These are phyloP conservation scores for Echeneis naucrates DNA, from an alignment of 2,797 vertebrate species.

Conservation along the genomic window DNA sequence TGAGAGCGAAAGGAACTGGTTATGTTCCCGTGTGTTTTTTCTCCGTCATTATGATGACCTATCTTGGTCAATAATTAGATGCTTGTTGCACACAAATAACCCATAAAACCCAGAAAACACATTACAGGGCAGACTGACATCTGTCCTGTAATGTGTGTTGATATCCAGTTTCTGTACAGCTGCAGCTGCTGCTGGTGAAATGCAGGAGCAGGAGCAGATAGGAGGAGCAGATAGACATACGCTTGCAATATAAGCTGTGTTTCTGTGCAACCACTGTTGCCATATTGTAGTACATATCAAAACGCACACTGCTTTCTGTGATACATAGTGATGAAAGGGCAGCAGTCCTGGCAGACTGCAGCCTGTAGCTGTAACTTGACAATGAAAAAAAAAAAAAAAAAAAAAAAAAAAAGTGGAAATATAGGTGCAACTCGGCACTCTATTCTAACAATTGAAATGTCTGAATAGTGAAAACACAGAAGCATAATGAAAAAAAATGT, in stretches of 20 bases:
- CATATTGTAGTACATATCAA: slow-evolving; percentile 30
- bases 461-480: neutral
- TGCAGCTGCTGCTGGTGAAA: neutral
- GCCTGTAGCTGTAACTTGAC: slow-evolving; percentile 15
- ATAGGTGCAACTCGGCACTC: neutral
- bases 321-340: slow-evolving; percentile 31
- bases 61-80: neutral
- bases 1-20: neutral
- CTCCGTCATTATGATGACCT: neutral
- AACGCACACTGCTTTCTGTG: slow-evolving; percentile 5
- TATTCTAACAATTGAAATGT: neutral
- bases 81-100: neutral
- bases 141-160: neutral
- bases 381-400: neutral
- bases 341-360: slow-evolving; percentile 7
- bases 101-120: no score
- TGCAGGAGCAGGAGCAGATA: neutral
- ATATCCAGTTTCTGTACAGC: neutral
- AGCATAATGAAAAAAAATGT: neutral
- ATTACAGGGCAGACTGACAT: no score
- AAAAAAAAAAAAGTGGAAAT: neutral
- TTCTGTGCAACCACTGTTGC: slow-evolving; percentile 10
- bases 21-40: neutral
- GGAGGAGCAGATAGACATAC: slow-evolving; percentile 2
- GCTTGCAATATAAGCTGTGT: no score